Percentiles rank a stretch among this genome's conserved stretches.
These are phyloP conservation scores for Temnothorax unifasciatus DNA, from an alignment of 2,888 invertebrate species.

Conservation along the genomic window DNA sequence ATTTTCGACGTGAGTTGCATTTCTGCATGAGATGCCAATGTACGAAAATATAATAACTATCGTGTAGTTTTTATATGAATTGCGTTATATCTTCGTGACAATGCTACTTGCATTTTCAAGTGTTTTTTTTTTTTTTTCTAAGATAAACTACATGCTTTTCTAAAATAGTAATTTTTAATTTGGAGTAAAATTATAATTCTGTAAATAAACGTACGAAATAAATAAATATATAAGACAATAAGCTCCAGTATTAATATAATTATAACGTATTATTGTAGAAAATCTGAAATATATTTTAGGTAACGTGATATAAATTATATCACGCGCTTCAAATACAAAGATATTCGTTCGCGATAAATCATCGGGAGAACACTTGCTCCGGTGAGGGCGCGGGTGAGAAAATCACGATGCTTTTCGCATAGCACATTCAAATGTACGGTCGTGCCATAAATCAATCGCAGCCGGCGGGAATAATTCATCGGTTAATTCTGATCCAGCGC, in stretches of 20 bases:
- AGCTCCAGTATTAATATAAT: not conserved
- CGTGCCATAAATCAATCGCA: constrained; percentile 57
- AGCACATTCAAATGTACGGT: constrained; percentile 21
- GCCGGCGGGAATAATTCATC: constrained; percentile 55
- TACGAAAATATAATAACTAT: not conserved
- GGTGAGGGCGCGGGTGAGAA: not conserved
- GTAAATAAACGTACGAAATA: not conserved
- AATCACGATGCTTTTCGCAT: constrained; percentile 33
- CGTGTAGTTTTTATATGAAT: not conserved
- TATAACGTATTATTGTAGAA: not conserved
- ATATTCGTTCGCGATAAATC: constrained; percentile 26
- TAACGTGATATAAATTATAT: not conserved
- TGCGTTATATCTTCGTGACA: not conserved
- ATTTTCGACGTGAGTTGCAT: not conserved
- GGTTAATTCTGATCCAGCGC: constrained; percentile 48
- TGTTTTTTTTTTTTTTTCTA: not conserved
- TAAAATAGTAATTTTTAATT: constrained; percentile 3
- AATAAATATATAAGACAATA: not conserved
- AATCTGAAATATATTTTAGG: constrained; percentile 9
- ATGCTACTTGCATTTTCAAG: not conserved
- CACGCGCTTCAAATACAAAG: not conserved
- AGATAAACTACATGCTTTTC: not conserved
- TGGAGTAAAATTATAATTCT: not conserved
- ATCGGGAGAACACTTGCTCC: not conserved
- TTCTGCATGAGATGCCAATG: not conserved